Conservation (phyloP, 1,140 invertebrate genomes). For the Hycleus cichorii region DNA sequence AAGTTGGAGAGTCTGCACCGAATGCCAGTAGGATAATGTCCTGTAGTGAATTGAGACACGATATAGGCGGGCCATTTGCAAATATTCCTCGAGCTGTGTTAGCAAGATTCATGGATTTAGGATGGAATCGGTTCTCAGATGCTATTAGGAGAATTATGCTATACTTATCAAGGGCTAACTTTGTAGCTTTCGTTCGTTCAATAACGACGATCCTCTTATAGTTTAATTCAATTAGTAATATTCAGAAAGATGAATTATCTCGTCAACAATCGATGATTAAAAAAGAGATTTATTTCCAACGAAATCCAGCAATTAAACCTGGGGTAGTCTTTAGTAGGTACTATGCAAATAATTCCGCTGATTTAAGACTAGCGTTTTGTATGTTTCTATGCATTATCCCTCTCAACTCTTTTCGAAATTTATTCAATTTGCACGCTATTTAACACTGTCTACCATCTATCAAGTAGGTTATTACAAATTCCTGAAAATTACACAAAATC, state of each 20-base stretch:
- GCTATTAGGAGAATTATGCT: slow-evolving; percentile 16
- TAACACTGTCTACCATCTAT: no score
- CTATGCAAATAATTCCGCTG: slow-evolving; percentile 12
- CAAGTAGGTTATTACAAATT: no score
- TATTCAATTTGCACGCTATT: slow-evolving; percentile 1
- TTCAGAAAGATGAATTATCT: no score
- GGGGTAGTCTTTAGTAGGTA: slow-evolving; percentile 3
- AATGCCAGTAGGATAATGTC: slow-evolving; percentile 16
- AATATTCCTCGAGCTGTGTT: slow-evolving; percentile 17
- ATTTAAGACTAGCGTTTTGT: slow-evolving; percentile 13
- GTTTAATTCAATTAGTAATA: slow-evolving; percentile 8
- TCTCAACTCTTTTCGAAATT: slow-evolving; percentile 11
- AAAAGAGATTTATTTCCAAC: no score
- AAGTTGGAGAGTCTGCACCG: slow-evolving; percentile 10
- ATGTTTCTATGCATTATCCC: slow-evolving; percentile 12
- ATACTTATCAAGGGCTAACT: slow-evolving; percentile 18
- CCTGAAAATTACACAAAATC: no score
- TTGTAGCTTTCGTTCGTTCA: slow-evolving; percentile 11
- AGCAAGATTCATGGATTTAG: slow-evolving; percentile 16
- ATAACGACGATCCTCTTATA: slow-evolving; percentile 12
- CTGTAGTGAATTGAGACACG: slow-evolving; percentile 18
- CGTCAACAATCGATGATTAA: neutral
- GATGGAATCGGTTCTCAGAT: slow-evolving; percentile 11
- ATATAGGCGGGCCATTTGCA: slow-evolving; percentile 19
- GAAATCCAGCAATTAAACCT: slow-evolving; percentile 11